A percentile compares a stretch with the other conserved stretches of the same genome.
phyloP scores from a whole-genome alignment of 2,113 vertebrate species.

The Podocnemis expansa region DNA sequence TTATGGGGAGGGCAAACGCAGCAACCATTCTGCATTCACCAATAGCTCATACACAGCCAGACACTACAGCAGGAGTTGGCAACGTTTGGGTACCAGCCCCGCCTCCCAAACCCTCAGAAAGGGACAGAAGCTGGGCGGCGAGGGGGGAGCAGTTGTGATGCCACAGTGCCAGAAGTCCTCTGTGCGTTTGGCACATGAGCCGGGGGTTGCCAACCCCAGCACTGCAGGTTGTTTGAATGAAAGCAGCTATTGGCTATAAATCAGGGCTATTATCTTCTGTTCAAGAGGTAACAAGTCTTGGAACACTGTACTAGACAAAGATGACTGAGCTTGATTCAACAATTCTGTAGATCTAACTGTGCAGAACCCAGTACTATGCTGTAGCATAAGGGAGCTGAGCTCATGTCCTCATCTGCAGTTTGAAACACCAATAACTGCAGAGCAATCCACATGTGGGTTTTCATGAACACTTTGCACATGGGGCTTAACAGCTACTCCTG shows the following conservation, averaged over 20 bases:
- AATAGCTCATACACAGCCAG: not conserved
- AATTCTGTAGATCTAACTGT: not conserved
- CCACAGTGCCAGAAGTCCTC: too few relatives aligned
- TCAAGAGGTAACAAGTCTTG: not conserved
- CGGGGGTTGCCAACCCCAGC: too few relatives aligned
- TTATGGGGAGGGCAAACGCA: not conserved
- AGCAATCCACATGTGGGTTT: not conserved
- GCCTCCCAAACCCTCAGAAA: too few relatives aligned
- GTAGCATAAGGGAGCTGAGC: fast-evolving
- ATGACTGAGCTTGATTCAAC: not conserved
- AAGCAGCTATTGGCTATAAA: not conserved
- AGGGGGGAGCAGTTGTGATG: too few relatives aligned
- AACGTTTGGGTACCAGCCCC: too few relatives aligned
- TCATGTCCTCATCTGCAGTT: not conserved
- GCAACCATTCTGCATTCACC: not conserved
- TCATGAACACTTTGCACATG: not conserved
- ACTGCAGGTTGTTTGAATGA: not conserved
- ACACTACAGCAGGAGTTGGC: fast-evolving
- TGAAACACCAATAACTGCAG: fast-evolving
- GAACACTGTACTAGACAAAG: fast-evolving
- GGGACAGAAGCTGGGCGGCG: too few relatives aligned
- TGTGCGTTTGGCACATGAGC: too few relatives aligned
- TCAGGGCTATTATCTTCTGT: not conserved
- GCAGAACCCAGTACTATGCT: not conserved
- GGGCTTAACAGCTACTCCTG: not conserved